A percentile compares a stretch with the other conserved stretches of the same genome.
phyloP scores from a whole-genome alignment of 1,140 invertebrate genomes.

The Drosophila fuyamai region DNA sequence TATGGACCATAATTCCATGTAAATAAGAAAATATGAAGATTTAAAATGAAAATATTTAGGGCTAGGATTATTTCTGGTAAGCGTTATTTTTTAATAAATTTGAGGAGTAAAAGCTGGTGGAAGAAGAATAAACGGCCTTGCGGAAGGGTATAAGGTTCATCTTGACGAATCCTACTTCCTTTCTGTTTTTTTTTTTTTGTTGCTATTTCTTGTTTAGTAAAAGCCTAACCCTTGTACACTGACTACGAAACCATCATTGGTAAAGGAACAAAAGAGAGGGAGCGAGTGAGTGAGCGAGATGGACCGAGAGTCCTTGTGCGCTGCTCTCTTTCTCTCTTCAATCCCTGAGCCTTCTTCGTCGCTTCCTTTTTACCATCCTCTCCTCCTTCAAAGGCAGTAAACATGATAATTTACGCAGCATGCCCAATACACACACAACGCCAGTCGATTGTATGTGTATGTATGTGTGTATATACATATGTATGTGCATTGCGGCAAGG shows the following conservation, averaged over 20 bases:
- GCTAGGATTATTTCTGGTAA: too few relatives aligned
- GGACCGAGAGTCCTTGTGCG: constrained; percentile 14
- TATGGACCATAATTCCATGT: too few relatives aligned
- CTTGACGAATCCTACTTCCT: not conserved
- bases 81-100: too few relatives aligned
- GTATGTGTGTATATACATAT: not conserved
- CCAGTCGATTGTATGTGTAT: not conserved
- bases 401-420: constrained; percentile 67
- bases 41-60: too few relatives aligned
- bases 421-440: constrained; percentile 37
- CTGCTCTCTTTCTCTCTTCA: constrained; percentile 4
- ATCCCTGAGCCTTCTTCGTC: constrained; percentile 15
- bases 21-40: too few relatives aligned
- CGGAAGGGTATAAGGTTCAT: not conserved
- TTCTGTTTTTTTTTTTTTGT: constrained; percentile 22
- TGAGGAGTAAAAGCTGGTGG: too few relatives aligned
- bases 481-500: constrained; percentile 36
- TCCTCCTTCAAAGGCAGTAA: constrained; percentile 50
- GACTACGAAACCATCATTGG: constrained; percentile 34
- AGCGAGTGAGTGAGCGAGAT: constrained; percentile 13
- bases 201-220: constrained; percentile 20
- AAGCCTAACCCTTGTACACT: constrained; percentile 50
- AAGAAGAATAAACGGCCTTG: too few relatives aligned
- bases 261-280: constrained; percentile 17
- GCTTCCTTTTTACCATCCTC: constrained; percentile 28